Evolutionary conservation across 2,113 vertebrate genomes (phyloP).

Genomic region (Myotis davidii): DNA sequence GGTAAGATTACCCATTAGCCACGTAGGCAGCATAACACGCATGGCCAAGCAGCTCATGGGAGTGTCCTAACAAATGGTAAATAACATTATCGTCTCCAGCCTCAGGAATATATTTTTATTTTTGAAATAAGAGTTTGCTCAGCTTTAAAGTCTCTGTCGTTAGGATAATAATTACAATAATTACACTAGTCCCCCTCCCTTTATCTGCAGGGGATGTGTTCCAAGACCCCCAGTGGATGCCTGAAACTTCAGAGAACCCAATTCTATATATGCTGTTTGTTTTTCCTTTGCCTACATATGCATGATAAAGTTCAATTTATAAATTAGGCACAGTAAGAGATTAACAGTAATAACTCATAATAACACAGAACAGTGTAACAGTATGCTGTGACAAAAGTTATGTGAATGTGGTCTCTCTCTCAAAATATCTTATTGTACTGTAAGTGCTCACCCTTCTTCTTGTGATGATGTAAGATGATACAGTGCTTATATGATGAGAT

Average conservation of each 20-base stretch:
- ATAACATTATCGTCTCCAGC: slow-evolving; percentile 70
- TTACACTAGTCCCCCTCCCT: neutral
- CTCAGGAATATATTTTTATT: slow-evolving; percentile 56
- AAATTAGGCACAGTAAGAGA: neutral
- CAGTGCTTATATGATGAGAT: neutral
- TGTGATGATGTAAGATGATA: neutral
- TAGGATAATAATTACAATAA: slow-evolving; percentile 49
- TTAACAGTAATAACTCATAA: neutral
- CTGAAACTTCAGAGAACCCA: neutral
- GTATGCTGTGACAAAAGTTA: neutral
- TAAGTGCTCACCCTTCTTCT: neutral
- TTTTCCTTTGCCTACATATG: neutral
- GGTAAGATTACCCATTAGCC: slow-evolving; percentile 69
- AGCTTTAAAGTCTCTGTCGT: slow-evolving; percentile 44
- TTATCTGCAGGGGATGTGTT: neutral
- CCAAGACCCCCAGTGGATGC: neutral
- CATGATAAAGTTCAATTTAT: neutral
- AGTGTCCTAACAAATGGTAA: slow-evolving; percentile 75
- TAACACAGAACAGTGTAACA: neutral
- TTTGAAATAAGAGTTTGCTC: slow-evolving; percentile 52
- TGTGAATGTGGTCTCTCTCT: neutral
- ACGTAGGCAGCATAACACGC: slow-evolving; percentile 58
- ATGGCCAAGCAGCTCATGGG: slow-evolving; percentile 72
- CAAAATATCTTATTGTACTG: neutral
- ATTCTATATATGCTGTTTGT: no score